These are phyloP conservation scores for Chrysocyon brachyurus DNA, from an alignment of 2,797 vertebrate species.

Conservation along the genomic window DNA sequence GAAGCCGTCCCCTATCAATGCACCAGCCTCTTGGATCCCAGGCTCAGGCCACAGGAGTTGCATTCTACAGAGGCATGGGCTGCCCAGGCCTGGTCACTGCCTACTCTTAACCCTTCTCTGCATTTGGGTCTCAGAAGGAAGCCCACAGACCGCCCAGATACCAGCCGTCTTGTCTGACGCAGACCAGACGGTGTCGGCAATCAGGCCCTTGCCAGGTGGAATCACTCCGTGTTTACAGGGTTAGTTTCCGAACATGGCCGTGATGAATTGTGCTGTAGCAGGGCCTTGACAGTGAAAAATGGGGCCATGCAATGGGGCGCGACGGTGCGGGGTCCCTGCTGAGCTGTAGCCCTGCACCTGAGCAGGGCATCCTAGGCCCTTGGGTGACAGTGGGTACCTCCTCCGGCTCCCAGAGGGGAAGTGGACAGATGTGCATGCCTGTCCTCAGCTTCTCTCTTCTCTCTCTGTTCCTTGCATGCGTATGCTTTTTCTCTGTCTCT, in stretches of 20 bases:
- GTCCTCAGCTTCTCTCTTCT: background rate
- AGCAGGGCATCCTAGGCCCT: constrained; percentile 49
- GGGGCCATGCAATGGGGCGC: constrained; percentile 89
- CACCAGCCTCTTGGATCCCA: background rate
- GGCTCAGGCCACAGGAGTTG: background rate
- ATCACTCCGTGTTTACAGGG: constrained; percentile 81
- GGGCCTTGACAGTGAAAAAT: constrained; percentile 93
- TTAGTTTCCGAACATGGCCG: constrained; percentile 78
- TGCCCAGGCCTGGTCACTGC: rapidly evolving
- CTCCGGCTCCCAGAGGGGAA: background rate
- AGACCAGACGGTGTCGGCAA: background rate
- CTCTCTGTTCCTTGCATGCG: rapidly evolving
- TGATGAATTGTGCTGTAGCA: constrained; percentile 92
- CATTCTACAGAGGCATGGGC: background rate
- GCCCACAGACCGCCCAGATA: background rate
- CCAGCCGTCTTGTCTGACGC: rapidly evolving
- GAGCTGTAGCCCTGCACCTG: constrained; percentile 84
- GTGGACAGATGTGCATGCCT: background rate
- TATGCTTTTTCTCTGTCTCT: rapidly evolving
- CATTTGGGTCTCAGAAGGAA: background rate
- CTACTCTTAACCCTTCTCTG: background rate
- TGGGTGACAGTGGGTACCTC: background rate
- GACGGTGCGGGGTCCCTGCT: constrained; percentile 84
- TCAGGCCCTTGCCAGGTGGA: constrained; percentile 69
- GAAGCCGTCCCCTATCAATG: background rate